These are phyloP conservation scores for Lamellibrachia luymesi DNA, from an alignment of 1,140 invertebrate species.

Conservation along the genomic window DNA sequence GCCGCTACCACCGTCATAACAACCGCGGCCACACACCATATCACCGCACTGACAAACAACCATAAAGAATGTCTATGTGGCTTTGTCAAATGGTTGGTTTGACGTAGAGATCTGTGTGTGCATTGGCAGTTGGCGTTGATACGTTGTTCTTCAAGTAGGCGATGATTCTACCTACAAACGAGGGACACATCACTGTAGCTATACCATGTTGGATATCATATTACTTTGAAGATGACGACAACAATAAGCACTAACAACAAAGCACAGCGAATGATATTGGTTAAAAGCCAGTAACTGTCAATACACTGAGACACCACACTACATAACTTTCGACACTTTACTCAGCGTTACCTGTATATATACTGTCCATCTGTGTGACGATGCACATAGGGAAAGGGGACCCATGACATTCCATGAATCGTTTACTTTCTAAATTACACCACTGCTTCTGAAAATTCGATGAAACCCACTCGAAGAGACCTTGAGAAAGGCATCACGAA, in stretches of 20 bases:
- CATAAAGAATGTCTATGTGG: neutral
- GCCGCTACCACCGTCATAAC: neutral
- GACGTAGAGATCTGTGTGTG: constrained; percentile 34
- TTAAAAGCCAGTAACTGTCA: neutral
- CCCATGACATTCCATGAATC: neutral
- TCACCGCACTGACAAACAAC: neutral
- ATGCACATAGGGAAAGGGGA: neutral
- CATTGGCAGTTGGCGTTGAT: constrained; percentile 27
- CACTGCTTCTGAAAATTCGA: neutral
- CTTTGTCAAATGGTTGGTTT: constrained; percentile 22
- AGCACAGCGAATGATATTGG: neutral
- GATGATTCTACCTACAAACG: constrained; percentile 44
- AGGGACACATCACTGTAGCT: neutral
- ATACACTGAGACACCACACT: neutral
- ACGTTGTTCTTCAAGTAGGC: constrained; percentile 51
- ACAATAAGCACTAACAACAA: neutral
- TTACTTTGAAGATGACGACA: neutral
- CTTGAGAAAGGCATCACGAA: neutral
- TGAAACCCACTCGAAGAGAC: neutral
- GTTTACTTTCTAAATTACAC: neutral
- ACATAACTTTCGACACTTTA: neutral
- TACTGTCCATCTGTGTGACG: neutral
- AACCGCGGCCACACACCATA: neutral
- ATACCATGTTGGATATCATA: neutral
- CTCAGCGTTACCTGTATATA: neutral